Evolutionary conservation across 2,113 vertebrate genomes (phyloP).

Genomic region (Eptesicus fuscus): DNA sequence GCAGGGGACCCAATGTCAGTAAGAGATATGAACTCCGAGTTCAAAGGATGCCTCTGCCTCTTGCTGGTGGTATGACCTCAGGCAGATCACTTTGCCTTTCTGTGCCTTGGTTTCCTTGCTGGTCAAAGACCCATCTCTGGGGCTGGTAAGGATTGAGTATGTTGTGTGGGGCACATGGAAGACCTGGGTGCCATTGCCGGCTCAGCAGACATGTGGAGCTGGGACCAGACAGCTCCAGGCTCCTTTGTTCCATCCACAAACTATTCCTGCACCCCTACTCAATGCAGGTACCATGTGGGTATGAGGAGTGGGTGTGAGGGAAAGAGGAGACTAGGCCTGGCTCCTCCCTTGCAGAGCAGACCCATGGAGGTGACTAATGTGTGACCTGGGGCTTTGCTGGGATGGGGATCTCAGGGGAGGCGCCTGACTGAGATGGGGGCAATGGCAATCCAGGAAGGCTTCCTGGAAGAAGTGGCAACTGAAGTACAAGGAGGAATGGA

Average conservation of each 20-base stretch:
- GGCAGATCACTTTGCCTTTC: neutral
- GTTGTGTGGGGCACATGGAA: neutral
- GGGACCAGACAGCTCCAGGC: neutral
- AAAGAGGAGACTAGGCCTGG: neutral
- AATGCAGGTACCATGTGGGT: neutral
- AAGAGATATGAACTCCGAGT: neutral
- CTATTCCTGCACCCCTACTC: neutral
- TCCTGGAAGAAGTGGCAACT: neutral
- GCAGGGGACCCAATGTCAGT: neutral
- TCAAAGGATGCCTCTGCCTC: neutral
- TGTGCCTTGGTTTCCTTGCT: neutral
- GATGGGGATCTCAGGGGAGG: neutral
- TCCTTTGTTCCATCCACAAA: neutral
- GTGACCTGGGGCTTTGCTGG: neutral
- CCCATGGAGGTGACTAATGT: neutral
- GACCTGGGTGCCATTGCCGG: neutral
- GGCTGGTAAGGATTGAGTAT: neutral
- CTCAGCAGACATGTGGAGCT: neutral
- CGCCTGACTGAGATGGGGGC: neutral
- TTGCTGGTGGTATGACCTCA: neutral
- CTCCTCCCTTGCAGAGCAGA: neutral
- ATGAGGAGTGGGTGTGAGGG: no score
- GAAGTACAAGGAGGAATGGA: neutral
- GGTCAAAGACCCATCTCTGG: neutral
- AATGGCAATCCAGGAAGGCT: neutral